A percentile compares a stretch with the other conserved stretches of the same genome.
Evolutionary conservation across 2,113 vertebrate genomes (phyloP).

Genomic region (Polypterus bichir): DNA sequence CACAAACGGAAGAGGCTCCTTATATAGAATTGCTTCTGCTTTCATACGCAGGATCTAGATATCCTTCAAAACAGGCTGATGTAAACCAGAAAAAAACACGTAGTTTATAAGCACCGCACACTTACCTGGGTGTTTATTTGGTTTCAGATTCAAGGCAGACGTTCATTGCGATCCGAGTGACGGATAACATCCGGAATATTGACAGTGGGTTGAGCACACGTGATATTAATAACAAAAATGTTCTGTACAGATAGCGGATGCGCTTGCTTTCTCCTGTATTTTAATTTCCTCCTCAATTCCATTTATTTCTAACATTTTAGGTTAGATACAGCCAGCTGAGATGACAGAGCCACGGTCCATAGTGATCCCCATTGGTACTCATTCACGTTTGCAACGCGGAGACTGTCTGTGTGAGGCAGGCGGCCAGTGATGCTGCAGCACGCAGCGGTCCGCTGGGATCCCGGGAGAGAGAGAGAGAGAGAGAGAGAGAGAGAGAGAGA

Average conservation of each 20-base stretch:
- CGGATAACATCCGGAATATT: neutral
- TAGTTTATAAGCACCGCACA: no score
- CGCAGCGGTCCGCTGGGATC: conserved; percentile 36
- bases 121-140: no score
- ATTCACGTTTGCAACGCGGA: conserved; percentile 26
- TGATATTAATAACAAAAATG: no score
- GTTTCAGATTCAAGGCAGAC: neutral
- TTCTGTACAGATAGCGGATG: no score
- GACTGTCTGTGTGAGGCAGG: conserved; percentile 31
- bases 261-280: no score
- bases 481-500: conserved; percentile 17
- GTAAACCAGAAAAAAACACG: no score
- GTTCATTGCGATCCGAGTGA: neutral
- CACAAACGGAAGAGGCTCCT: no score
- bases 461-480: conserved; percentile 24
- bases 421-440: conserved; percentile 39
- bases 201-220: neutral
- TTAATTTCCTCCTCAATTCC: no score
- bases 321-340: neutral
- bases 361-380: conserved; percentile 34
- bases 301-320: no score
- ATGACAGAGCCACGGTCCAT: conserved; percentile 23
- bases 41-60: no score
- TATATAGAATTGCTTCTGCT: no score
- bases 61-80: no score